Evolutionary conservation across 2,888 invertebrate species (phyloP).

Genomic region (Mesopsocus fuscifrons): DNA sequence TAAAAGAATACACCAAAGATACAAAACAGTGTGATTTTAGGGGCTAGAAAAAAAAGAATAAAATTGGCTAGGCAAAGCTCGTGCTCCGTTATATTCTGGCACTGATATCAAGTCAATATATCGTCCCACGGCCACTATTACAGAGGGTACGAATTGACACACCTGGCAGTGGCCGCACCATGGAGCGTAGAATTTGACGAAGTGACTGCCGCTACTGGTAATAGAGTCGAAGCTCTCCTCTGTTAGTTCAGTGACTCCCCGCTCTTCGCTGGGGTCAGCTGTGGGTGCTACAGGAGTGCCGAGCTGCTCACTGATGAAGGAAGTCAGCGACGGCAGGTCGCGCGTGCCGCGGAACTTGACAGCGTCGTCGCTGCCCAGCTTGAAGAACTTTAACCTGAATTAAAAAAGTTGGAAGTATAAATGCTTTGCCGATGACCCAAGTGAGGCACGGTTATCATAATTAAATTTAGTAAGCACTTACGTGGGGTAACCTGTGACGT

Average conservation of each 20-base stretch:
- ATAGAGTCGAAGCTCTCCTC: conserved; percentile 57
- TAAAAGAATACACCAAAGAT: too few species aligned
- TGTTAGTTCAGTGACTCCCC: conserved; percentile 48
- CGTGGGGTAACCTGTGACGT: conserved; percentile 51
- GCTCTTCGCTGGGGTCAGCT: conserved; percentile 27
- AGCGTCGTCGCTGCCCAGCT: conserved; percentile 40
- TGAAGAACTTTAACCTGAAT: conserved; percentile 52
- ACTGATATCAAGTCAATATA: conserved; percentile 11
- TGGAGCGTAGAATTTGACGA: conserved; percentile 81
- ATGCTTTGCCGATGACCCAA: background rate
- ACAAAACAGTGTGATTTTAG: too few species aligned
- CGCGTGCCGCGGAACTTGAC: conserved; percentile 60
- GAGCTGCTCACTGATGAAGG: conserved; percentile 58
- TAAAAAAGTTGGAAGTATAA: conserved; percentile 11
- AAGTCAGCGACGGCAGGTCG: conserved; percentile 53
- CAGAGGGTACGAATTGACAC: too few species aligned
- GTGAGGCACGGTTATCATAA: background rate
- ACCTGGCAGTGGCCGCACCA: conserved; percentile 83
- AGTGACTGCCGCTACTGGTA: conserved; percentile 55
- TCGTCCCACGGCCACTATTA: too few species aligned
- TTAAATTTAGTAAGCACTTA: conserved; percentile 19
- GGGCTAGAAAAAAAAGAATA: too few species aligned
- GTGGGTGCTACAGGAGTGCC: conserved; percentile 30
- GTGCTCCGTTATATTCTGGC: conserved; percentile 1
- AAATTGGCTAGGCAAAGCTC: too few species aligned